phyloP scores from a whole-genome alignment of 2,888 invertebrate species.

The Dendrolimus houi region DNA sequence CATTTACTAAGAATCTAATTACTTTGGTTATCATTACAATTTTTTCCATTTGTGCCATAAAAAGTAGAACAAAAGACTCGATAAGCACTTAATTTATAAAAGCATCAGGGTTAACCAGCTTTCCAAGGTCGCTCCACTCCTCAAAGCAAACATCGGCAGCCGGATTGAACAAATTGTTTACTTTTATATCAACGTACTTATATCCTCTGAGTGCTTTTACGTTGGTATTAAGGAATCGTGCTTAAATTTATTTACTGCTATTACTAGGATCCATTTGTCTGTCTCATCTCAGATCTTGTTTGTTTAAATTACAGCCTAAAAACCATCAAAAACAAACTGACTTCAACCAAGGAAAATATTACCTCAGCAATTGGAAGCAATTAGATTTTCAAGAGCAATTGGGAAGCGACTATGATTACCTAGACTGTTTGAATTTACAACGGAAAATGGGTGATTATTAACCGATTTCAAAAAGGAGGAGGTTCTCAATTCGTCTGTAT shows the following conservation, averaged over 20 bases:
- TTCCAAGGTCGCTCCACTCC: slow-evolving; percentile 44
- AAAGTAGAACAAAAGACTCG: background rate
- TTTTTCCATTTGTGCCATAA: too few relatives aligned
- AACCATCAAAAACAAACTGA: too few relatives aligned
- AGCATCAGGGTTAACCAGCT: slow-evolving; percentile 1
- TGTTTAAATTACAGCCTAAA: background rate
- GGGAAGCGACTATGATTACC: too few relatives aligned
- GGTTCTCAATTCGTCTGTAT: too few relatives aligned
- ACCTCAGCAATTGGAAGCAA: too few relatives aligned
- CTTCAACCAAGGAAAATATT: too few relatives aligned
- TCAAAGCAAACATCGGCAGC: slow-evolving; percentile 45
- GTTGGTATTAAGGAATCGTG: slow-evolving; percentile 15
- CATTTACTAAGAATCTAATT: too few relatives aligned
- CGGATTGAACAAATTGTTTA: slow-evolving; percentile 41
- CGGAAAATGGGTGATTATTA: too few relatives aligned
- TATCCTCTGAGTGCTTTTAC: slow-evolving; percentile 28
- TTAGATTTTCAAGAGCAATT: too few relatives aligned
- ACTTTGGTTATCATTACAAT: too few relatives aligned
- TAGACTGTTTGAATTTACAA: too few relatives aligned
- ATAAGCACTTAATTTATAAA: background rate
- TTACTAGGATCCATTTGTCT: background rate
- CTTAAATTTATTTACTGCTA: slow-evolving; percentile 9
- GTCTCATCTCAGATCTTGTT: background rate
- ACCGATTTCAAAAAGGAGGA: too few relatives aligned
- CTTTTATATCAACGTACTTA: slow-evolving; percentile 20